Conservation (phyloP, 2,888 invertebrate species). For the Tineola bisselliella region DNA sequence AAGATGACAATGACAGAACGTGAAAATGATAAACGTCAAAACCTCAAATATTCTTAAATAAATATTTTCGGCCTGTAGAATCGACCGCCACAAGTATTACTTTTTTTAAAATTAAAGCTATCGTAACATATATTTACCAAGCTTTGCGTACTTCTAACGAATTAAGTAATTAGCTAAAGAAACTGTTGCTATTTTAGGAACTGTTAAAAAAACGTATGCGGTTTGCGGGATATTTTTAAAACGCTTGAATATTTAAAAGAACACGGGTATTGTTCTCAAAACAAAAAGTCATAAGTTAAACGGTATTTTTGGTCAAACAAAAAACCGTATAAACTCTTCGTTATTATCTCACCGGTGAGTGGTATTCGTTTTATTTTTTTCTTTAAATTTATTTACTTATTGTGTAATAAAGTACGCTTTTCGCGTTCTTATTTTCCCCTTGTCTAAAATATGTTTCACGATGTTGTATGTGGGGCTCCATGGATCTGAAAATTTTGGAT, state of each 20-base stretch:
- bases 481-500: conserved; percentile 19
- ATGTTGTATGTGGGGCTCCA: conserved; percentile 44
- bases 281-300: conserved; percentile 7
- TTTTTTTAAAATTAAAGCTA: too few relatives aligned
- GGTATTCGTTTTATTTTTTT: conserved; percentile 29
- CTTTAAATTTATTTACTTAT: conserved; percentile 51
- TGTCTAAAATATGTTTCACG: conserved; percentile 39
- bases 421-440: conserved; percentile 29
- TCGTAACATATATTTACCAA: too few relatives aligned
- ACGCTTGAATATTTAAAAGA: background rate
- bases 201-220: too few relatives aligned
- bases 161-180: too few relatives aligned
- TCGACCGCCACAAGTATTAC: too few relatives aligned
- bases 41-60: too few relatives aligned
- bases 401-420: conserved; percentile 44
- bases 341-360: conserved; percentile 34
- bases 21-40: too few relatives aligned
- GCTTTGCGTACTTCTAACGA: too few relatives aligned
- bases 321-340: conserved; percentile 27
- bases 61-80: too few relatives aligned
- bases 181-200: too few relatives aligned
- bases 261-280: background rate
- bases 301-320: background rate
- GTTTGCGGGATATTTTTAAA: too few relatives aligned
- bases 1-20: too few relatives aligned